Percentiles rank a stretch among this genome's conserved stretches.
Evolutionary conservation across 2,797 vertebrate genomes (phyloP).

Genomic region (Staurois parvus): DNA sequence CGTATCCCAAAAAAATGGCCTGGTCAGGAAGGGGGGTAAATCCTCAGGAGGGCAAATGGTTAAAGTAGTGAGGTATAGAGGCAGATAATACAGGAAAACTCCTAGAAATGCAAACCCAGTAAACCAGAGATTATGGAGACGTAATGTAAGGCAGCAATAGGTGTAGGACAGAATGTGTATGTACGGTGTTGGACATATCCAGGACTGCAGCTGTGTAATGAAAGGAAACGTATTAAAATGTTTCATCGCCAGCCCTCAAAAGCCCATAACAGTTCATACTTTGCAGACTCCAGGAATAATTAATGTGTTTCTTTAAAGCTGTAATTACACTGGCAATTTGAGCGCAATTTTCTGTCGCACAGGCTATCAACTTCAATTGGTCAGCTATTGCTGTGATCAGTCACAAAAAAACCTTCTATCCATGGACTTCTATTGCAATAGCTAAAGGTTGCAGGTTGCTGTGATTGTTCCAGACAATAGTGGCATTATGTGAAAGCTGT

Average conservation of each 20-base stretch:
- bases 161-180: background rate
- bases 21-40: no score
- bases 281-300: background rate
- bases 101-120: background rate
- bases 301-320: background rate
- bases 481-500: background rate
- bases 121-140: background rate
- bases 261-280: background rate
- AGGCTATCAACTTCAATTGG: background rate
- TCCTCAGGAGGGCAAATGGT: no score
- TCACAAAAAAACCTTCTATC: background rate
- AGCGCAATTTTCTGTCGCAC: background rate
- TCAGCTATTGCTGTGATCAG: background rate
- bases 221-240: background rate
- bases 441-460: background rate
- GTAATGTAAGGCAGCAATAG: background rate
- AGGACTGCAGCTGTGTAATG: background rate
- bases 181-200: background rate
- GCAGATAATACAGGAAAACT: background rate
- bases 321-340: background rate
- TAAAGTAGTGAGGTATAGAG: background rate
- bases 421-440: background rate
- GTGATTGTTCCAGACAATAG: background rate
- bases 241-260: background rate
- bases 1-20: no score